Evolutionary conservation across 1,140 invertebrate genomes (phyloP), one percentile per base, ranked within the genome.

Genomic region (Phocides pigmalion): DNA sequence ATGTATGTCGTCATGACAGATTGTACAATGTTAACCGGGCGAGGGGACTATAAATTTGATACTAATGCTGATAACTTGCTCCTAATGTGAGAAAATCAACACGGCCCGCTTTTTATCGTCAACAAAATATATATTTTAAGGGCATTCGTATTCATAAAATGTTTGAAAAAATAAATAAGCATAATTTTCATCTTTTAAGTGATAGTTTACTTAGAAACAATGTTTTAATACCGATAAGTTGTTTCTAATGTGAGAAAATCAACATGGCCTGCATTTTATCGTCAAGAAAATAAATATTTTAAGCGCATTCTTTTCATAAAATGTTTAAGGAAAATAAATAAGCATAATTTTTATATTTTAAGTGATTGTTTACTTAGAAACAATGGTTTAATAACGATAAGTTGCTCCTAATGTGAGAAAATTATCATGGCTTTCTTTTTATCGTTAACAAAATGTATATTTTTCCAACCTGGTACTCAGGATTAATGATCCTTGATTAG

Each of bases 61-160:
- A 75, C 68, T 68, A 66, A 72, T 61, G 47, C 46, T 68, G 68
- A 81, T 83, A 80, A 81, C 56, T 73, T 62, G 50, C 11, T 64
- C 59, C 53, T 81, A 73, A 81, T 83, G 81, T 83, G 78, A 79
- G 77, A 82, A 79, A 74, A 76, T 74, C 59, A 64, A 70, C 64
- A 67, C 51, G 46, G n/a, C 66, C 25, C 39, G 8, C n/a, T 44
- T 44, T 44, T 46, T 32, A 46, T 20, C 20, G 3, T 22, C 0
- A 42, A 42, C 22, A n/a, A 62, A 28, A 51, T 51, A 28, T 51
- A n/a, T 32, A n/a, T 28, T 32, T 32, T 32, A n/a, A 32, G 1
- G 8, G 8, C n/a, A 32, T 11, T 11, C 28, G 9, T 11, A 32
- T 8, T 32, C n/a, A 32, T 11, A 32, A 11, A 11, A 32, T 32